Base-by-base conservation (phyloP, 2,797 vertebrate species). In the Coendou prehensilis region DNA sequence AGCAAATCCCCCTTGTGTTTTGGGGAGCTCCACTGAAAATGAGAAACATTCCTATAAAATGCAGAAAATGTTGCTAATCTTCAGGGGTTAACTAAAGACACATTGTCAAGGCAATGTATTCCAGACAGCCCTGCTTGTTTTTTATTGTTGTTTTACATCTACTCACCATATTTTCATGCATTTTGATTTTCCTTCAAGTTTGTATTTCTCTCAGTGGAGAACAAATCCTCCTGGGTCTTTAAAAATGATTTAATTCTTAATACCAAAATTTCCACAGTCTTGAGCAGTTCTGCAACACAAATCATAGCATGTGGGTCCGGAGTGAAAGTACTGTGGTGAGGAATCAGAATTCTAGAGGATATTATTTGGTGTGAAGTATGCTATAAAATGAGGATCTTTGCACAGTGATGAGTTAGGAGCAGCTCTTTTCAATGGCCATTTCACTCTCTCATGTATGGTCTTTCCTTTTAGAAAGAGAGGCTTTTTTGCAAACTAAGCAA, bases 171-270 rank as follows among this genome's bases (percentile, higher is more conserved):
- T 80, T 94, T 91, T 92, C 41, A 2, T 18, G 26, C 54, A 92
- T 95, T 90, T 47, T 83, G 20, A 84, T 87, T 93, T 94, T 92
- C 33, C 30, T 85, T 86, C 78, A 93, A 89, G 20, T 94, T 22
- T 37, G 1, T 93, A 78, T 96, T 92, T 93, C 86, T 85, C 37
- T 95, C 87, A 78, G 75, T 69, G 75, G 57, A 94, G 63, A 96
- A 80, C 5, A 80, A 33, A 89, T 96, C 26, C 59, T 96, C 59
- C 69, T 37, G 45, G 64, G 47, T 56, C 76, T 97, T 96, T 96
- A 92, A 96, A 96, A 67, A 91, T 95, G 37, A 87, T 93, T 96
- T 81, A 94, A 95, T 76, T 87, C 87, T 79, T 84, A 79, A 82
- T 82, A 59, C 28, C 15, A 33, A 91, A 87, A 93, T 67, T 37